Percentiles rank a stretch among this genome's conserved stretches.
These are phyloP conservation scores for Pseudorasbora parva DNA, from an alignment of 2,113 vertebrate genomes.

Conservation along the genomic window DNA sequence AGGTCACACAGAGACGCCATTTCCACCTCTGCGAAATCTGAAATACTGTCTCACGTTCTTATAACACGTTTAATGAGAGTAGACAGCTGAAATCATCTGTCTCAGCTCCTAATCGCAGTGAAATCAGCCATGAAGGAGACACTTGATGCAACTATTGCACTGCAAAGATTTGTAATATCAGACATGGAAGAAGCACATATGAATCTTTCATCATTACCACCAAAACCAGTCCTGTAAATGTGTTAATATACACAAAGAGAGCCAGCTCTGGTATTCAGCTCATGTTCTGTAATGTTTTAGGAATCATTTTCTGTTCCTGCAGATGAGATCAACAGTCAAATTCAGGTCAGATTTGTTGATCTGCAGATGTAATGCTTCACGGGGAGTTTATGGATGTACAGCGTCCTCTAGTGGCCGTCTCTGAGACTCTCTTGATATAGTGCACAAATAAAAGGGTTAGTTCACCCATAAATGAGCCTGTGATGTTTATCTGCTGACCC, in stretches of 20 bases:
- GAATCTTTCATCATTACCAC: not conserved
- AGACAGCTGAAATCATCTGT: not conserved
- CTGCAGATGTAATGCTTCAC: constrained; percentile 10
- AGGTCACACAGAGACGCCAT: constrained; percentile 31
- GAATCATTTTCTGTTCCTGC: not conserved
- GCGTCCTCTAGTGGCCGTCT: constrained; percentile 12
- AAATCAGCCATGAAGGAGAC: constrained; percentile 33
- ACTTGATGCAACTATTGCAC: constrained; percentile 13
- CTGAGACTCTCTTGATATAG: not conserved
- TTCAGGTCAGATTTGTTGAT: constrained; percentile 26
- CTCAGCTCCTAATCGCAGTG: not conserved
- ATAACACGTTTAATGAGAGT: constrained; percentile 8
- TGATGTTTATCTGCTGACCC: no score
- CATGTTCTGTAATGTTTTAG: not conserved
- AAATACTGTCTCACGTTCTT: not conserved
- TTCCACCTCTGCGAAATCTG: not conserved
- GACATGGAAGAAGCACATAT: not conserved
- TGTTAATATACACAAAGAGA: not conserved
- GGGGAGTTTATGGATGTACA: not conserved
- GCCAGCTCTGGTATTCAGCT: not conserved
- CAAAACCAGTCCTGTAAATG: not conserved
- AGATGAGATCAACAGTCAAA: not conserved
- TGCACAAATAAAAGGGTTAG: not conserved
- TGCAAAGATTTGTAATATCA: not conserved
- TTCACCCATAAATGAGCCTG: no score